Evolutionary conservation across 2,888 invertebrate genomes (phyloP), one percentile per base, ranked within the genome.

Genomic region (Pterobdella sp.): DNA sequence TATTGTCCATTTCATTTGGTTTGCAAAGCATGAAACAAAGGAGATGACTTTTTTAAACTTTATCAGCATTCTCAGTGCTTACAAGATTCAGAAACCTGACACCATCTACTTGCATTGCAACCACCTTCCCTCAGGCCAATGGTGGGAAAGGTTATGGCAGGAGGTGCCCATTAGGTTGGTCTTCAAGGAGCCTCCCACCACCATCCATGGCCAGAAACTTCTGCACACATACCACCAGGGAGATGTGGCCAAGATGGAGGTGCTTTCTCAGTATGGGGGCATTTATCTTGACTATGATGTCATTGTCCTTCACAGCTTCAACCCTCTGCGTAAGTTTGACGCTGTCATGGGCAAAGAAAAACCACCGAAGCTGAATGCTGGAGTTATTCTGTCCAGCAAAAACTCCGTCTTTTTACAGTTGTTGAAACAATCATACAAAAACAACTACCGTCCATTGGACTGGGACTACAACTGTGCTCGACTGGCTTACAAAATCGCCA

Each of bases 221-320:
- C 31, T 67, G 14, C 74, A 75, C 73, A 73, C 66, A 22, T 77
- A 71, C 65, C 77, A 77, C 65, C 63, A 67, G 42, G 76, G 75
- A 1, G 78, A 77, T 70, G 71, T 78, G 10, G 74, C 76, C 56
- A 76, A 77, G 56, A 14, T 78, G 29, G 75, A 78, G 68, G 72
- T 77, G n/a, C 64, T 77, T n/a, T 52, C 71, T 64, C 66, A 77
- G 56, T 76, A 76, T 67, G 77, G 77, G 14, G 77, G 77, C 14
- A 77, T 77, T 26, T 77, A 77, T 52, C 67, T 77, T 42, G 77
- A 77, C 70, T 75, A 77, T 31, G 77, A 78, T 73, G 78, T 78
- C 35, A 69, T 78, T 14, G 75, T 76, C 29, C 18, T 78, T 14
- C 72, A 75, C 56, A 75, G 75, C 1, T 49, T 77, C 60, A 68